Evolutionary conservation across 2,888 invertebrate species (phyloP), one percentile per base, ranked within the genome.

Genomic region (Himalopsyche tibetana): DNA sequence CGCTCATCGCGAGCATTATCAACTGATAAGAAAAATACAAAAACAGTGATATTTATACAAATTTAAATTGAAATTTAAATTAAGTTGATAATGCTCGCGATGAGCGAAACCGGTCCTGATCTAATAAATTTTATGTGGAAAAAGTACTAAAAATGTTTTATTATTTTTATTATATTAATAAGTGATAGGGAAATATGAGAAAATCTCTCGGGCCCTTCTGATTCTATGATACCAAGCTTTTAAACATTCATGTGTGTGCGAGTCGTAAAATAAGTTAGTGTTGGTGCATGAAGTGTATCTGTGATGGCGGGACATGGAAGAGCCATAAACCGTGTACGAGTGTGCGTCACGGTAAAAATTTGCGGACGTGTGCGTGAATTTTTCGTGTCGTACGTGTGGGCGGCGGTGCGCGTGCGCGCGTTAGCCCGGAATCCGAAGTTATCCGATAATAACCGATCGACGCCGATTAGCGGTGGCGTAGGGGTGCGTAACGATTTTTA

Each of bases 401-500:
- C 79, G 74, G 63, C 51, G 51, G 55, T n/a, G 82, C 87, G 87
- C 87, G 83, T 55, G 84, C 87, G 87, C 83, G 40, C 12, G n/a
- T 82, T 55, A 36, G 83, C 86, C 83, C 69, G 86, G 86, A 83
- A 45, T 79, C 84, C 86, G 86, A 86, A n/a, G 19, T 5, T n/a
- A 51, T 63, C 82, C 86, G 85, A 69, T 19, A 38, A 28, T 19
- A 19, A 40, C 56, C 84, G 85, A 86, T 40, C 83, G 81, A 40
- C 19, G 82, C 82, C 85, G 82, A 82, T 82, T 82, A 81, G 55
- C 74, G 84, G 56, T 79, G 80, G 55, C 38, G 19, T 38, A 84
- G 84, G 84, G 87, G 42, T 85, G 87, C 82, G 85, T 83, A 86
- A 86, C 82, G 84, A 84, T 84, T 84, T 86, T 81, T 55, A 51